These are phyloP conservation scores for Halcyon senegalensis DNA, from an alignment of 2,113 vertebrate genomes.

Conservation along the genomic window DNA sequence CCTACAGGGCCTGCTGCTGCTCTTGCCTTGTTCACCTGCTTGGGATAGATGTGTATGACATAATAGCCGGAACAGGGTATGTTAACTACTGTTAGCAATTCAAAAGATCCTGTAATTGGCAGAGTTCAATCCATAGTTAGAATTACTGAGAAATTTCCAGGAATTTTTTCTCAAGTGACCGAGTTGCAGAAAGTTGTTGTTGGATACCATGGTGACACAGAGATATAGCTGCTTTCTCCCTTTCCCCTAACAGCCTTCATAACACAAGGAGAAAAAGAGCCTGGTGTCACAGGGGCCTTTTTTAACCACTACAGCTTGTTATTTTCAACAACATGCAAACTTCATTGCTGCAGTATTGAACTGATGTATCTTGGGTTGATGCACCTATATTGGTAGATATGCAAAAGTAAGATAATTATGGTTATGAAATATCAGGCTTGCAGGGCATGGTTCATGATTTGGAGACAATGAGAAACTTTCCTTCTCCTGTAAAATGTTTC, in stretches of 20 bases:
- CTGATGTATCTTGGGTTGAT: background rate
- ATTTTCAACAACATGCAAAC: background rate
- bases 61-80: background rate
- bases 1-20: background rate
- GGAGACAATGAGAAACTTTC: background rate
- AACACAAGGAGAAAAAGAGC: background rate
- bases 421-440: background rate
- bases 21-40: background rate
- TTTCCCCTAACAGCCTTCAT: background rate
- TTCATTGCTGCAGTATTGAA: background rate
- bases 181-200: background rate
- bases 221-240: background rate
- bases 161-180: background rate
- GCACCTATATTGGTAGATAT: background rate
- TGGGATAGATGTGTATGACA: background rate
- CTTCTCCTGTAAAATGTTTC: background rate
- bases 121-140: background rate
- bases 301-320: background rate
- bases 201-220: background rate
- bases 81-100: background rate
- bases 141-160: background rate
- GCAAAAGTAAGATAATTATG: background rate
- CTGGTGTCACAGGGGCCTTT: rapidly evolving
- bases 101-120: background rate
- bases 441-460: background rate